Evolutionary conservation across 2,113 vertebrate genomes (phyloP), one percentile per base, ranked within the genome.

Genomic region (Hippocampus comes): DNA sequence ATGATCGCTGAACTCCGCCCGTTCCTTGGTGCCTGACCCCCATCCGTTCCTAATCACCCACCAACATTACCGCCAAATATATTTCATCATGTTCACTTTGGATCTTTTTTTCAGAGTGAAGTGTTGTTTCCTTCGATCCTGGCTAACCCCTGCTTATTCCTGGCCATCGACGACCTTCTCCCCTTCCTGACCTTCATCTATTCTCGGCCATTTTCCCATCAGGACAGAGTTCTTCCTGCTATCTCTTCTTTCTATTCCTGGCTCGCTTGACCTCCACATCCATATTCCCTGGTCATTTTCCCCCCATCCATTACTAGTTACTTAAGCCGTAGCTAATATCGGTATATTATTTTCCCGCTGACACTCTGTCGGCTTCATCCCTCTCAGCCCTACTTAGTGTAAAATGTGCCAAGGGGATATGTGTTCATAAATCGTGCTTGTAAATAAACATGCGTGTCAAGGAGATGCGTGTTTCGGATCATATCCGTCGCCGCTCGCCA

Each of bases 321-420:
- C 49, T 49, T 64, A 7, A 64, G 41, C 5, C 34, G 3, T 18
- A 63, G 61, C 34, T 41, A 63, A 23, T 63, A 69, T 68, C 49
- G 53, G 42, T 70, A 38, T 70, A 38, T 38, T 38, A 25, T 51
- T 75, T 57, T 68, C 1, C 59, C 27, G 18, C 63, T 56, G 27
- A 27, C 25, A 8, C 8, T n/a, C 51, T 8, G 20, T 2, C 20
- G 51, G 2, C 51, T 55, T 55, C 51, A 55, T 55, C 2, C 51
- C 9, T 55, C 51, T 55, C 21, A n/a, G 51, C 51, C 14, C 14
- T 17, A 30, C 27, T 60, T 30, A 15, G 2, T 30, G 25, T 43
- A 7, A 42, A n/a, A 43, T 14, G 11, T 65, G 15, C 15, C 59
- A 17, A 60, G 25, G 15, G 34, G 25, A 27, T 59, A 14, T 25